Evolutionary conservation across 2,888 invertebrate genomes (phyloP).

Genomic region (Ceriagrion tenellum): DNA sequence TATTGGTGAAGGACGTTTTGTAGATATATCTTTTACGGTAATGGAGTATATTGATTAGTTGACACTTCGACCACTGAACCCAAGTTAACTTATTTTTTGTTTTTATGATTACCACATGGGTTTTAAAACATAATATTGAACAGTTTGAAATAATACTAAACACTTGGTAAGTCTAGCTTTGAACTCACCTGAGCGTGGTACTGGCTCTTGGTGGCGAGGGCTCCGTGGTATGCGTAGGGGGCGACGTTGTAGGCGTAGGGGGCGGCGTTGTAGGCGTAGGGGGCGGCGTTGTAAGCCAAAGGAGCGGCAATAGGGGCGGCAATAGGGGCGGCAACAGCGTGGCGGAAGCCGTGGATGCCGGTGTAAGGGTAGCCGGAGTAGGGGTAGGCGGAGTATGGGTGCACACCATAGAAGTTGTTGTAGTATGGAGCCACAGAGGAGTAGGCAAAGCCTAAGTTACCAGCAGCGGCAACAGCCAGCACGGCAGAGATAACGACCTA

Average conservation of each 20-base stretch:
- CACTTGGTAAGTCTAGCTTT: no score
- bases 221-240: conserved; percentile 47
- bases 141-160: no score
- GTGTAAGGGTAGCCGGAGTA: not conserved
- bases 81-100: no score
- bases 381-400: not conserved
- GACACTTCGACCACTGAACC: no score
- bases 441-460: conserved; percentile 70
- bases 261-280: conserved; percentile 69
- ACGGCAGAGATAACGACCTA: conserved; percentile 72
- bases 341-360: conserved; percentile 45
- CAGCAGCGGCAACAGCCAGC: conserved; percentile 69
- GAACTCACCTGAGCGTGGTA: conserved; percentile 71
- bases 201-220: conserved; percentile 70
- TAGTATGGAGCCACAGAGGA: conserved; percentile 68
- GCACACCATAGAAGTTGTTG: conserved; percentile 61
- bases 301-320: conserved; percentile 69
- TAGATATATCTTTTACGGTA: no score
- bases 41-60: no score
- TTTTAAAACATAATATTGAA: no score
- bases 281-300: conserved; percentile 68
- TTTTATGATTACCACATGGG: no score
- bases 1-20: no score
- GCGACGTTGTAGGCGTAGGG: conserved; percentile 69
- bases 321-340: conserved; percentile 1